Evolutionary conservation across 1,140 invertebrate genomes (phyloP).

Genomic region (Uloborus diversus): DNA sequence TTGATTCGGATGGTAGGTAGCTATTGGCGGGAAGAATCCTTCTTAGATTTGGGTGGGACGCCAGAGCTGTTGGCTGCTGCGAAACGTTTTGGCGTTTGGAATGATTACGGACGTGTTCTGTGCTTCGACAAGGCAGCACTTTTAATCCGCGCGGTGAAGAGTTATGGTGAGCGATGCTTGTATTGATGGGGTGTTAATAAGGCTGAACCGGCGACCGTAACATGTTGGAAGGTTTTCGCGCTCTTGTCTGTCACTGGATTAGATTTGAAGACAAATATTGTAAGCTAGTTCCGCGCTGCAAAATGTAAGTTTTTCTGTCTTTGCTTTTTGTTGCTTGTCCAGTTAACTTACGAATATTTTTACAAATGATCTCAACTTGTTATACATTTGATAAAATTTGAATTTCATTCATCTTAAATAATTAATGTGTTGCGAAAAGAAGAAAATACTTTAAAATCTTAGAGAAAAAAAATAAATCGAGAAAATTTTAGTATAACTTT

Average conservation of each 20-base stretch:
- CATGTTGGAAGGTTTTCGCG: conserved; percentile 26
- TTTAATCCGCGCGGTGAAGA: conserved; percentile 12
- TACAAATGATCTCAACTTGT: too few species aligned
- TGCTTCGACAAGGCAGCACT: neutral
- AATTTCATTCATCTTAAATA: too few species aligned
- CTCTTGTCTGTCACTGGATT: conserved; percentile 11
- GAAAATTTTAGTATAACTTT: too few species aligned
- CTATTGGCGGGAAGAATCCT: conserved; percentile 41
- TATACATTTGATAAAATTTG: too few species aligned
- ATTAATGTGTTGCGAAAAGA: too few species aligned
- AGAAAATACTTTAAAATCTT: too few species aligned
- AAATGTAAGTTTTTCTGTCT: conserved; percentile 39
- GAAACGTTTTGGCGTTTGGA: conserved; percentile 39
- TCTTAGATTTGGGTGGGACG: conserved; percentile 42
- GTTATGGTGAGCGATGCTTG: conserved; percentile 9
- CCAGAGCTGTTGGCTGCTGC: conserved; percentile 24
- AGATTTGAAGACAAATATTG: conserved; percentile 31
- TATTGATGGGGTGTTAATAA: conserved; percentile 35
- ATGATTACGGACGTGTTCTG: conserved; percentile 13
- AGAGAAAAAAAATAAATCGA: too few species aligned
- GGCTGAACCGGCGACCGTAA: conserved; percentile 6
- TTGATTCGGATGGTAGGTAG: conserved; percentile 9
- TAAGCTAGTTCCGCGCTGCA: neutral
- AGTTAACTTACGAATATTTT: too few species aligned
- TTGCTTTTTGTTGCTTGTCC: neutral